phyloP scores from a whole-genome alignment of 2,888 invertebrate genomes.

The Mesorhabditis sp. region DNA sequence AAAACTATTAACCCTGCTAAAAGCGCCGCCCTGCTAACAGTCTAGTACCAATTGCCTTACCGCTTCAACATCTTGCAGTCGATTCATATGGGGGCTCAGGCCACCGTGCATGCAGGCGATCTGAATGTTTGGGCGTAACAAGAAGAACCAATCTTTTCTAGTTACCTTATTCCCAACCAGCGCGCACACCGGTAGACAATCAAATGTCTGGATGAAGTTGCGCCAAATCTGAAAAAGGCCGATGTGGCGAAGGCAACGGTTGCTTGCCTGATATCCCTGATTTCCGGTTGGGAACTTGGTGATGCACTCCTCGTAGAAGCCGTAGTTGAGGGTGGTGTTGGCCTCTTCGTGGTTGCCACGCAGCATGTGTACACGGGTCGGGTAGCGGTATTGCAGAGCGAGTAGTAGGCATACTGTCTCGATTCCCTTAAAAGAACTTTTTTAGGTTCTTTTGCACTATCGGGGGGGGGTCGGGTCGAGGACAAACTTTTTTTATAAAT shows the following conservation, averaged over 20 bases:
- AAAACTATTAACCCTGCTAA: too few species aligned
- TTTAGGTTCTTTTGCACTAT: too few species aligned
- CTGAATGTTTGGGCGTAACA: neutral
- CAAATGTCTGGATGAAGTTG: constrained; percentile 12
- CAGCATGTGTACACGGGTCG: constrained; percentile 1
- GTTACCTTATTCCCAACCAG: constrained; percentile 11
- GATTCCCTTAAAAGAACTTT: constrained; percentile 8
- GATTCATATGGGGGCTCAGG: constrained; percentile 10
- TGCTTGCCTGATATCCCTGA: constrained; percentile 6
- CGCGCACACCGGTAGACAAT: constrained; percentile 10
- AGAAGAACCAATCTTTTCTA: neutral
- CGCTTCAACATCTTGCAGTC: constrained; percentile 11
- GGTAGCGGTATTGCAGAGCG: constrained; percentile 10
- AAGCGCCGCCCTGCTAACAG: neutral
- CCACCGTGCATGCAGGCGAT: constrained; percentile 10
- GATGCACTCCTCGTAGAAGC: constrained; percentile 13
- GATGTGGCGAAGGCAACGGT: constrained; percentile 2
- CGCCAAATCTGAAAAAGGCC: constrained; percentile 10
- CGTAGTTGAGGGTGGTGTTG: constrained; percentile 13
- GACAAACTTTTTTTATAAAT: too few species aligned
- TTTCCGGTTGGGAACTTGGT: constrained; percentile 7
- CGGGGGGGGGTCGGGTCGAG: too few species aligned
- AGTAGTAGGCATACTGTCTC: constrained; percentile 11
- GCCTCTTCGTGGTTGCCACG: constrained; percentile 17
- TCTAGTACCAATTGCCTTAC: neutral